Evolutionary conservation across 2,113 vertebrate genomes (phyloP).

Genomic region (Cinclus mexicanus): DNA sequence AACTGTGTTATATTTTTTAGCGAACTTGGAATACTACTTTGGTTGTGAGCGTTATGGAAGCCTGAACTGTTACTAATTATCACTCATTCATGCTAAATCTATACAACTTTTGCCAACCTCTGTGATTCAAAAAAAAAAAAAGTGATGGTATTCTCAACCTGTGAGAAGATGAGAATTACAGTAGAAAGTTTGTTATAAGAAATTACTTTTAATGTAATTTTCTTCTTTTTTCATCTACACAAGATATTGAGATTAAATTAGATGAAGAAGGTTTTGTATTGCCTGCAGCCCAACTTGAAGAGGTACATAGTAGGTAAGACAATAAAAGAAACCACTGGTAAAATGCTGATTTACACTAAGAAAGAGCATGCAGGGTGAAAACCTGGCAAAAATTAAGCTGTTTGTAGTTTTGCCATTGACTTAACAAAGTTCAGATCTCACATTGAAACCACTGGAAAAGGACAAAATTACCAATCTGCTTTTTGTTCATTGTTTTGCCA

Average conservation of each 20-base stretch:
- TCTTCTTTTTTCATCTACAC: slow-evolving; percentile 4
- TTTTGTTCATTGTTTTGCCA: background rate
- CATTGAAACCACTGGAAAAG: background rate
- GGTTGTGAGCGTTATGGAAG: background rate
- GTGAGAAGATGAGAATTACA: background rate
- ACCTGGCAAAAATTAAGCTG: background rate
- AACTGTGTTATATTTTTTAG: background rate
- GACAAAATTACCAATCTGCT: background rate
- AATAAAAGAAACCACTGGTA: background rate
- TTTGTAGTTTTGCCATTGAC: background rate
- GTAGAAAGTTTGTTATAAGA: background rate
- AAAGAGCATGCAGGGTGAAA: background rate
- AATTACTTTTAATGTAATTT: background rate
- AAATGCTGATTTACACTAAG: background rate
- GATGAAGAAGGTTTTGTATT: slow-evolving; percentile 88
- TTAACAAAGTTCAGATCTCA: background rate
- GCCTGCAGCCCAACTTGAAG: slow-evolving; percentile 74
- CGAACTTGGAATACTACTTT: background rate
- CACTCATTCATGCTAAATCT: background rate
- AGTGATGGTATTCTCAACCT: background rate
- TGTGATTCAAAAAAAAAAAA: background rate
- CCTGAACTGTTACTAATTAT: background rate
- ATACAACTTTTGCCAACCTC: background rate
- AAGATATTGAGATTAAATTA: slow-evolving; percentile 93
- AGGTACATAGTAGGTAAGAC: slow-evolving; percentile 82